Evolutionary conservation across 1,140 invertebrate species (phyloP), one percentile per base, ranked within the genome.

Genomic region (Anagrus nilaparvatae): DNA sequence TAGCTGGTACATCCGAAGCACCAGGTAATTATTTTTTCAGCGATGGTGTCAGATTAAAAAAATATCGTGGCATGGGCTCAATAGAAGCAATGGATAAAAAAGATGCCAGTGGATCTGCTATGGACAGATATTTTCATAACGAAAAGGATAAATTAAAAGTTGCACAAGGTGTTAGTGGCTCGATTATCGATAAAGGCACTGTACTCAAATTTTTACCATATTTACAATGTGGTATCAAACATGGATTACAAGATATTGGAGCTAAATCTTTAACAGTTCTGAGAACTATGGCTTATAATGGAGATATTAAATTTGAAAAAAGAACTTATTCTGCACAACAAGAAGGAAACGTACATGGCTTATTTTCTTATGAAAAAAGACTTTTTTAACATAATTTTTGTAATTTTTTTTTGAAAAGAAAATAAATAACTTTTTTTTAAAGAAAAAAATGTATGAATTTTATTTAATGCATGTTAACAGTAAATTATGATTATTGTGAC

Each of bases 101-200:
- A 60, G 84, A 91, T 65, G 81, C 82, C 2, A 80, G 80, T 54
- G 84, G 83, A 27, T 73, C 78, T 7, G 78, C 79, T 0, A 87
- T 87, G 83, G 82, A 84, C 43, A 73, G 86, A 27, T 89, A 87
- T 54, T 87, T 85, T 59, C 84, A 87, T 54, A 82, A 89, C 56
- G 93, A 97, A 63, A 77, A 82, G 63, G 94, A 98, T 59, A 91
- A 93, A 55, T 73, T 98, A 46, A 91, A 96, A 67, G 94, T 99
- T 4, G 95, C 96, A 6, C 96, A 99, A 65, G 96, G 96, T 35
- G 96, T 99, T 0, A 94, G 92, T 58, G 96, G 96, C 8, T 87
- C 89, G 24, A 97, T 99, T 58, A 88, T 94, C n/a, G 96, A 99
- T 59, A 97, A 97, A 64, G 96, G 96, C n/a, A 95, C 92, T 18